phyloP scores from a whole-genome alignment of 2,888 invertebrate species.

The Spicauda simplicius region DNA sequence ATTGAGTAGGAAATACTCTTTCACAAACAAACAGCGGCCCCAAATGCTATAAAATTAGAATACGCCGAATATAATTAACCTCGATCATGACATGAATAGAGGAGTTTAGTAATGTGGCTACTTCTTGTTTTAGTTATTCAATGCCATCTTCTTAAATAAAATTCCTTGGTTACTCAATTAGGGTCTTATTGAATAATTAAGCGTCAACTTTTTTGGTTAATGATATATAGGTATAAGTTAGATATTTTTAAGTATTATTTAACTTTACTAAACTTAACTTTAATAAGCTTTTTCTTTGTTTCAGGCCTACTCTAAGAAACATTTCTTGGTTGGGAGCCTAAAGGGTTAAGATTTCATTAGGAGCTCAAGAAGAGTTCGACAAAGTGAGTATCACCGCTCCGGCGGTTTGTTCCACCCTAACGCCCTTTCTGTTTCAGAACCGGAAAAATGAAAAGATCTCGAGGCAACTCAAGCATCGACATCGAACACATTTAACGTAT shows the following conservation, averaged over 20 bases:
- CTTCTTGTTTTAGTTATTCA: background rate
- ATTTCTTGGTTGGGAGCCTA: constrained; percentile 74
- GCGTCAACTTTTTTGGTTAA: too few relatives aligned
- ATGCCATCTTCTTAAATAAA: constrained; percentile 6
- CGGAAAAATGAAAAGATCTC: constrained; percentile 38
- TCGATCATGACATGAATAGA: background rate
- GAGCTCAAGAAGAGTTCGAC: constrained; percentile 81
- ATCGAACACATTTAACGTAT: constrained; percentile 26
- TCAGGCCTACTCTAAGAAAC: constrained; percentile 73
- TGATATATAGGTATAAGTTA: too few relatives aligned
- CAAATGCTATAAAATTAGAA: background rate
- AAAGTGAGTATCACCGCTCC: constrained; percentile 71
- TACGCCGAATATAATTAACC: constrained; percentile 3
- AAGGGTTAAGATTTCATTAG: constrained; percentile 79
- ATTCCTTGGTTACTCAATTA: background rate
- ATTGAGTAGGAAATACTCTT: background rate
- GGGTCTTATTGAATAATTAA: too few relatives aligned
- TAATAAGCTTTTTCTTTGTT: constrained; percentile 58
- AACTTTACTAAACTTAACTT: too few relatives aligned
- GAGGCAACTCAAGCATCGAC: constrained; percentile 15
- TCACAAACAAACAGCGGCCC: background rate
- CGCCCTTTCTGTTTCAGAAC: constrained; percentile 66
- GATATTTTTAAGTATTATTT: too few relatives aligned
- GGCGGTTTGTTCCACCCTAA: constrained; percentile 48
- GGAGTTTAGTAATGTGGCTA: background rate